phyloP scores from a whole-genome alignment of 2,113 vertebrate species.

The Myrmecophaga tridactyla region DNA sequence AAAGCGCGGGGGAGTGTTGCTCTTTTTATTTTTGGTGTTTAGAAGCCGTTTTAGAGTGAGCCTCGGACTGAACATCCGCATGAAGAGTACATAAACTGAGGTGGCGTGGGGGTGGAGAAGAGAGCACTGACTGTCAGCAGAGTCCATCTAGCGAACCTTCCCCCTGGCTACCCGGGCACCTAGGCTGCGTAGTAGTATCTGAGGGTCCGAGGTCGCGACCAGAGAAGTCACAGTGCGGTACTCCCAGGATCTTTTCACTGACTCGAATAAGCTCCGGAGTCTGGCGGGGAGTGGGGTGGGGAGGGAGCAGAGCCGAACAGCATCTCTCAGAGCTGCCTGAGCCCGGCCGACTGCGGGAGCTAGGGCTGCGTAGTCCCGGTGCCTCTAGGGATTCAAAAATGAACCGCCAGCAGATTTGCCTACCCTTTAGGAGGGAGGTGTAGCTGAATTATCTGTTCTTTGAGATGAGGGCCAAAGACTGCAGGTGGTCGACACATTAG shows the following conservation, averaged over 20 bases:
- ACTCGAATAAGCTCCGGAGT: not conserved
- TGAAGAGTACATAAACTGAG: not conserved
- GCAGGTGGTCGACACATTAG: conserved; percentile 1
- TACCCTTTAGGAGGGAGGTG: conserved; percentile 1
- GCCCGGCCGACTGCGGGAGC: not conserved
- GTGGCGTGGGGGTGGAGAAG: not conserved
- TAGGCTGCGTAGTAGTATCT: not conserved
- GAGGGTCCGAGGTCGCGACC: not conserved
- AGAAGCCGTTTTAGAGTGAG: not conserved
- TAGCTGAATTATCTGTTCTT: not conserved
- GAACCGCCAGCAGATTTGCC: not conserved
- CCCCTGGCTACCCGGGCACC: too few species aligned
- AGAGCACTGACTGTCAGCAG: not conserved
- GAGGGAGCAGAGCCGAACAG: not conserved
- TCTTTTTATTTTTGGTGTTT: not conserved
- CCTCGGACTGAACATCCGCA: not conserved
- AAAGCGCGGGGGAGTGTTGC: not conserved
- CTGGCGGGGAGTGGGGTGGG: not conserved
- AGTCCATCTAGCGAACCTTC: not conserved
- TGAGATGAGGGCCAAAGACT: not conserved
- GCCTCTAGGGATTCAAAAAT: not conserved
- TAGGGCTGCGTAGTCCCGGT: not conserved
- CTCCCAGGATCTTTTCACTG: not conserved
- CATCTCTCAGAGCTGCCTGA: not conserved
- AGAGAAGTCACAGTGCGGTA: not conserved